Conservation (phyloP, 2,888 invertebrate species). For the Iphiclides podalirius region DNA sequence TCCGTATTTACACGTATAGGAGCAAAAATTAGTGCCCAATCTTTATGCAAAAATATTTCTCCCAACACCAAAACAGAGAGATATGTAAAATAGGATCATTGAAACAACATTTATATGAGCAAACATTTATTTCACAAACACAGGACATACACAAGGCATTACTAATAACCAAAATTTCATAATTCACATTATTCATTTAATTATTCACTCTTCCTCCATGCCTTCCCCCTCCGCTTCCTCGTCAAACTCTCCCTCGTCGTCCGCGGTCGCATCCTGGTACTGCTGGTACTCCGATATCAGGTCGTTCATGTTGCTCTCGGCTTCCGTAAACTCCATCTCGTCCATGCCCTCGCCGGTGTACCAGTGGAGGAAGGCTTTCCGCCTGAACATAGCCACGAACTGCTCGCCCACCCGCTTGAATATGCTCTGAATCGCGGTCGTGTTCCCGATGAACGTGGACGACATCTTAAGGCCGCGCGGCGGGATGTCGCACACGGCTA, state of each 20-base stretch:
- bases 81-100: no score
- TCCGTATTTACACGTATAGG: no score
- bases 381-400: constrained; percentile 95
- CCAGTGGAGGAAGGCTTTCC: constrained; percentile 98
- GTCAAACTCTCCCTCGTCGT: constrained; percentile 79
- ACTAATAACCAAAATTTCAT: constrained; percentile 35
- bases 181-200: constrained; percentile 23
- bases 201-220: constrained; percentile 51
- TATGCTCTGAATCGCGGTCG: constrained; percentile 91
- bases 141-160: constrained; percentile 45
- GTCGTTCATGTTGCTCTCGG: constrained; percentile 91
- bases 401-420: constrained; percentile 93
- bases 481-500: constrained; percentile 90
- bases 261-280: constrained; percentile 83
- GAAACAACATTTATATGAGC: background rate
- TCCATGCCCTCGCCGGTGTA: constrained; percentile 96
- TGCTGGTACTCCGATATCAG: constrained; percentile 88
- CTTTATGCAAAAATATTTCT: no score
- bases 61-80: no score
- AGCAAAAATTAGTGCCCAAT: no score
- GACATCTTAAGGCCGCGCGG: constrained; percentile 89
- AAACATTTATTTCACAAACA: constrained; percentile 32
- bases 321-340: constrained; percentile 95
- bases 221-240: constrained; percentile 77
- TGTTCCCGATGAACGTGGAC: constrained; percentile 92